Evolutionary conservation across 2,113 vertebrate species (phyloP).

Genomic region (Perccottus glenii): DNA sequence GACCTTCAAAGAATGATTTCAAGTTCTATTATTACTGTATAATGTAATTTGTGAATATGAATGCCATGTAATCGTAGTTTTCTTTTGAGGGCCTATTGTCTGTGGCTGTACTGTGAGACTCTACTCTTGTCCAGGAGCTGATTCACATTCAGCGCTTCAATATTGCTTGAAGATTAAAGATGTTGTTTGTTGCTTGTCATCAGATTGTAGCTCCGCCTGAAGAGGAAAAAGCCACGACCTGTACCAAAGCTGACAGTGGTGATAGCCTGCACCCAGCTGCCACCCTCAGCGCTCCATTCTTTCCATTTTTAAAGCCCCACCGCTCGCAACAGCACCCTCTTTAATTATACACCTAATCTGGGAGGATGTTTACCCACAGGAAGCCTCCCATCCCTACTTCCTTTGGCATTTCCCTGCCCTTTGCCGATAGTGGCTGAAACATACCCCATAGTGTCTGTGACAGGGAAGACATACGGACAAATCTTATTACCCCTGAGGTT

Average conservation of each 20-base stretch:
- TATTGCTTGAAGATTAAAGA: conserved; percentile 38
- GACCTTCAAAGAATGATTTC: no score
- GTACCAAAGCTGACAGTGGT: background rate
- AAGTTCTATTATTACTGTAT: no score
- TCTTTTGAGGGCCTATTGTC: no score
- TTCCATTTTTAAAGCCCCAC: conserved; percentile 4
- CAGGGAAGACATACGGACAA: background rate
- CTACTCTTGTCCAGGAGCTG: background rate
- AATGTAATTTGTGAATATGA: no score
- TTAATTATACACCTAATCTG: conserved; percentile 72
- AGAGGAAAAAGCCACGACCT: conserved; percentile 1
- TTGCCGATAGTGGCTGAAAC: conserved; percentile 43
- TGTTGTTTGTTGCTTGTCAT: conserved; percentile 12
- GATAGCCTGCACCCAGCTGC: background rate
- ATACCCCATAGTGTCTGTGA: conserved; percentile 1
- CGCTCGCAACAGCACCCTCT: conserved; percentile 16
- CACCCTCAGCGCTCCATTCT: background rate
- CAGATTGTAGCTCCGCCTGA: conserved; percentile 18
- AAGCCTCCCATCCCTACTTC: conserved; percentile 63
- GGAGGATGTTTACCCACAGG: conserved; percentile 75
- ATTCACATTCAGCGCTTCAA: conserved; percentile 11
- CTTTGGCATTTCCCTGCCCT: conserved; percentile 74
- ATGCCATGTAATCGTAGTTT: no score
- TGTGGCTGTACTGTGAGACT: conserved; percentile 10
- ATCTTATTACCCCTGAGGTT: no score